These are phyloP conservation scores for Cistogaster globosa DNA, from an alignment of 2,888 invertebrate species.

Conservation along the genomic window DNA sequence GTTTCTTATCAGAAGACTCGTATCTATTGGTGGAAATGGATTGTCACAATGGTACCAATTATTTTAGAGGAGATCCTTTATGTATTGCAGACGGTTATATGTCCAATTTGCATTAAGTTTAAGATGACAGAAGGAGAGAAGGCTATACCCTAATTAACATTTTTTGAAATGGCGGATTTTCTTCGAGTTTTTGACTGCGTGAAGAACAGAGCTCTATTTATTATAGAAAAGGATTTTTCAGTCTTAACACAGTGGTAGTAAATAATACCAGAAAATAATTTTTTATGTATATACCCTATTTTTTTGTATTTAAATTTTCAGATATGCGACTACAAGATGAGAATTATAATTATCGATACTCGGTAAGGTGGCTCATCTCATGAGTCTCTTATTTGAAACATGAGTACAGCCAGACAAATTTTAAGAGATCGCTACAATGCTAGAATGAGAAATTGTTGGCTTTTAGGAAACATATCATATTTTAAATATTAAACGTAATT, in stretches of 20 bases:
- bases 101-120: too few relatives aligned
- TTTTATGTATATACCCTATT: neutral
- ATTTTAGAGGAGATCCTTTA: too few relatives aligned
- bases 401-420: slow-evolving; percentile 18
- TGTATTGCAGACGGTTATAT: too few relatives aligned
- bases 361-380: slow-evolving; percentile 47
- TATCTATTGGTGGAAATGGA: too few relatives aligned
- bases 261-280: neutral
- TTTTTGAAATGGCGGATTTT: too few relatives aligned
- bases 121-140: too few relatives aligned
- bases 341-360: slow-evolving; percentile 33
- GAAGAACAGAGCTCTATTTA: neutral
- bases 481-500: too few relatives aligned
- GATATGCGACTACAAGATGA: neutral
- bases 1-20: too few relatives aligned
- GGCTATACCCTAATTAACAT: too few relatives aligned
- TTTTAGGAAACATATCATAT: slow-evolving; percentile 14
- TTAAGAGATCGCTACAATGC: slow-evolving; percentile 27
- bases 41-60: too few relatives aligned
- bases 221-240: neutral
- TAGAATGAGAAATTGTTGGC: slow-evolving; percentile 25
- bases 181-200: too few relatives aligned
- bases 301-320: neutral
- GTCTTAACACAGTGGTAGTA: neutral
- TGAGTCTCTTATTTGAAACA: slow-evolving; percentile 44